phyloP scores from a whole-genome alignment of 2,888 invertebrate genomes.

The Lordiphosa fenestrarum region DNA sequence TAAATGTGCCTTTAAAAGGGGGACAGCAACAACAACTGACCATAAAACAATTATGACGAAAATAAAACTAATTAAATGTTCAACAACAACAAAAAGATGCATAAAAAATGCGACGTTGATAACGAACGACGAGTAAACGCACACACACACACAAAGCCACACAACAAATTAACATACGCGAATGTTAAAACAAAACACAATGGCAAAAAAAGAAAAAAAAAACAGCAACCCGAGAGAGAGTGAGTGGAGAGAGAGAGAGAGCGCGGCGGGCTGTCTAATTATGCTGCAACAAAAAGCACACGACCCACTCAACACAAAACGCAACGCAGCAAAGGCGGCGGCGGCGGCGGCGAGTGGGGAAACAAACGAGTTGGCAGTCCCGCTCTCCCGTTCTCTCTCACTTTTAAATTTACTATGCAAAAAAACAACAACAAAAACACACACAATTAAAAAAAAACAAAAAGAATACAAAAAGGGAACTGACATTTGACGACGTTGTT shows the following conservation, averaged over 20 bases:
- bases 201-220: constrained; percentile 18
- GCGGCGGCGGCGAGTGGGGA: constrained; percentile 20
- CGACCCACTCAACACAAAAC: constrained; percentile 65
- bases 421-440: constrained; percentile 28
- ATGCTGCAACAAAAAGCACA: constrained; percentile 45
- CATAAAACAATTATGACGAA: constrained; percentile 10
- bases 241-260: constrained; percentile 5
- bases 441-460: constrained; percentile 15
- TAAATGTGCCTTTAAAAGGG: neutral
- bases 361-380: constrained; percentile 39
- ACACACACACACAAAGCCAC: constrained; percentile 10
- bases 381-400: constrained; percentile 24
- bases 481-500: constrained; percentile 63
- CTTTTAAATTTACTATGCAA: constrained; percentile 24
- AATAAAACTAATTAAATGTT: constrained; percentile 20
- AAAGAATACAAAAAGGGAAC: constrained; percentile 50
- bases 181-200: constrained; percentile 37
- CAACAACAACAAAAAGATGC: constrained; percentile 19
- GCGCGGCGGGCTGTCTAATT: constrained; percentile 54
- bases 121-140: constrained; percentile 29
- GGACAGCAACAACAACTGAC: neutral
- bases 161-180: constrained; percentile 33
- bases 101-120: constrained; percentile 30
- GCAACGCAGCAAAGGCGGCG: constrained; percentile 46
- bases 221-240: constrained; percentile 2